Evolutionary conservation across 2,888 invertebrate genomes (phyloP), one percentile per base, ranked within the genome.

Genomic region (Cheilosia vulpina): DNA sequence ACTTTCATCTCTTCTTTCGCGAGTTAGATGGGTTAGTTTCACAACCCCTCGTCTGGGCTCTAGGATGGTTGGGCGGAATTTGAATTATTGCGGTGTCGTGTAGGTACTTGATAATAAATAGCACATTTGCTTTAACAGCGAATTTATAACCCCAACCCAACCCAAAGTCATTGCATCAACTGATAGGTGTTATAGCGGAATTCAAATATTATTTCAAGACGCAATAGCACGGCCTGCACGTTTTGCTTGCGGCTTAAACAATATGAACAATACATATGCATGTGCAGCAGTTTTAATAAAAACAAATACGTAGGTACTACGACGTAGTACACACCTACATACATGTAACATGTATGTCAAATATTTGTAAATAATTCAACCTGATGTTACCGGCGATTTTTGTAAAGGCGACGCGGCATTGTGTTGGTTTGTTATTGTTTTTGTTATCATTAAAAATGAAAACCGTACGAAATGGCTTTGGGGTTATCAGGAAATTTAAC

Each of bases 1-100:
- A 77, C 77, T 77, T 77, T 77, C 77, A 43, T 17, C n/a, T 55
- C 24, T 34, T 38, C 47, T 50, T 66, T 53, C 45, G 50, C 6
- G 6, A 45, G 76, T 68, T 45, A 34, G 76, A 34, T 68, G 68
- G 62, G 77, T 77, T 68, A 77, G 77, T 69, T 19, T 31, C 19
- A 15, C 69, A 62, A 41, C 55, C 31, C 69, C 45, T 24, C 13
- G 62, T 55, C 69, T 75, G 41, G 65, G 3, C 31, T 31, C 31
- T 31, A 9, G 31, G 47, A 17, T 38, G n/a, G 53, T 62, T 50
- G 9, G 7, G n/a, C 34, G 63, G 0, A 19, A 9, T 63, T 62
- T 24, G 19, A 11, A 19, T 11, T 19, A n/a, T 62, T 34, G 19
- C 1, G 7, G 34, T 19, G 31, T 11, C 6, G n/a, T 7, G 21